These are phyloP conservation scores for Ornithorhynchus anatinus DNA, from an alignment of 2,113 vertebrate species.

Conservation along the genomic window DNA sequence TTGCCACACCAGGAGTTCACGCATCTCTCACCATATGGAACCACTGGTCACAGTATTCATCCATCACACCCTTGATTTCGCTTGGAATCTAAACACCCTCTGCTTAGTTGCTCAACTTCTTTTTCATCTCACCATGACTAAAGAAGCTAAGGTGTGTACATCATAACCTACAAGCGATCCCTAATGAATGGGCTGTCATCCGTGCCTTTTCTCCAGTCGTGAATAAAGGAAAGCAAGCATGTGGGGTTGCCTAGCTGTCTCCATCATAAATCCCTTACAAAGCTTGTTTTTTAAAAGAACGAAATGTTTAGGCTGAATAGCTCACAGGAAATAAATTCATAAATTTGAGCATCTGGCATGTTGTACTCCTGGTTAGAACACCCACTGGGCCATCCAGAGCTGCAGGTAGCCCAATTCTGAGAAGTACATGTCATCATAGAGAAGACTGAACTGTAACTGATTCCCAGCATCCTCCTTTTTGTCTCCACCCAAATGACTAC, in stretches of 20 bases:
- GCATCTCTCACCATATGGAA: slow-evolving; percentile 59
- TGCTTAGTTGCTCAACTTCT: slow-evolving; percentile 53
- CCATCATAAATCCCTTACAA: slow-evolving; percentile 61
- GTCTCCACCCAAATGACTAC: no score
- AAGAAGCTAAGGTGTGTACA: slow-evolving; percentile 71
- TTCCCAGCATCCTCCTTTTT: no score
- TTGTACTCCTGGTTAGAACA: slow-evolving; percentile 18
- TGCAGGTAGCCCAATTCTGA: no score
- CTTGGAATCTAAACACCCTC: slow-evolving; percentile 60
- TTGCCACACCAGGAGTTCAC: slow-evolving; percentile 37
- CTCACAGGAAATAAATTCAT: slow-evolving; percentile 37
- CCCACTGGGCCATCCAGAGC: no score
- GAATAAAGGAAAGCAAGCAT: slow-evolving; percentile 63
- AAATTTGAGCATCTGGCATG: slow-evolving; percentile 8
- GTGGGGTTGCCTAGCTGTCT: slow-evolving; percentile 22
- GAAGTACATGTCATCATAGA: no score
- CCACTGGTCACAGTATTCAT: slow-evolving; percentile 61
- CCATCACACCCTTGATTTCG: slow-evolving; percentile 62
- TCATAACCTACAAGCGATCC: slow-evolving; percentile 53
- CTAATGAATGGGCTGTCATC: slow-evolving; percentile 64
- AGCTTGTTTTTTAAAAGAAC: slow-evolving; percentile 37
- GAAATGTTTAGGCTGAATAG: slow-evolving; percentile 20
- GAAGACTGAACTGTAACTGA: no score
- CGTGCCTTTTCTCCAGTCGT: slow-evolving; percentile 39
- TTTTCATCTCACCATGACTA: slow-evolving; percentile 78